phyloP scores from a whole-genome alignment of 2,888 invertebrate species.

The Rotaria sp. region DNA sequence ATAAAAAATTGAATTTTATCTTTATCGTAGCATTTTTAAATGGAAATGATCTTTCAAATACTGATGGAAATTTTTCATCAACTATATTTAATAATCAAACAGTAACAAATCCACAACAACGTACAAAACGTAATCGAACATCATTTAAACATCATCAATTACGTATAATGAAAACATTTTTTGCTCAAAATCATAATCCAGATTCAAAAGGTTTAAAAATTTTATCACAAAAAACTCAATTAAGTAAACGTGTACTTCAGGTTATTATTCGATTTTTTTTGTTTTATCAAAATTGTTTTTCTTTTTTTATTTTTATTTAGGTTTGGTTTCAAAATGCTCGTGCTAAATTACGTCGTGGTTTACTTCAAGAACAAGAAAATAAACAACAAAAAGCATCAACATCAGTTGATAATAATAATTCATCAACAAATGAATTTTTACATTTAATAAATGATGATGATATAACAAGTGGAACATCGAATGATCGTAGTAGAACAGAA shows the following conservation, averaged over 20 bases:
- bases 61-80: too few relatives aligned
- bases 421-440: background rate
- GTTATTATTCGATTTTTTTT: background rate
- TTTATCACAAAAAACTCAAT: constrained; percentile 34
- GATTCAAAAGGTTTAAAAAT: constrained; percentile 38
- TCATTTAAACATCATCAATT: constrained; percentile 40
- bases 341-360: constrained; percentile 32
- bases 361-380: constrained; percentile 11
- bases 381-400: background rate
- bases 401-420: background rate
- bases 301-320: background rate
- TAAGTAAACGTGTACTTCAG: constrained; percentile 36
- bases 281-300: background rate
- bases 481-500: too few relatives aligned
- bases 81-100: background rate
- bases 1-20: too few relatives aligned
- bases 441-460: too few relatives aligned
- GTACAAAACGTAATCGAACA: constrained; percentile 33
- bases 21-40: too few relatives aligned
- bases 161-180: constrained; percentile 39
- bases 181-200: constrained; percentile 40
- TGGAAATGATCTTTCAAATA: too few relatives aligned
- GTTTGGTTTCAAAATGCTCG: constrained; percentile 40
- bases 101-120: background rate
- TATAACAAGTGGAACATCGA: too few relatives aligned